Evolutionary conservation across 1,140 invertebrate species (phyloP).

Genomic region (Drosophila pachea): DNA sequence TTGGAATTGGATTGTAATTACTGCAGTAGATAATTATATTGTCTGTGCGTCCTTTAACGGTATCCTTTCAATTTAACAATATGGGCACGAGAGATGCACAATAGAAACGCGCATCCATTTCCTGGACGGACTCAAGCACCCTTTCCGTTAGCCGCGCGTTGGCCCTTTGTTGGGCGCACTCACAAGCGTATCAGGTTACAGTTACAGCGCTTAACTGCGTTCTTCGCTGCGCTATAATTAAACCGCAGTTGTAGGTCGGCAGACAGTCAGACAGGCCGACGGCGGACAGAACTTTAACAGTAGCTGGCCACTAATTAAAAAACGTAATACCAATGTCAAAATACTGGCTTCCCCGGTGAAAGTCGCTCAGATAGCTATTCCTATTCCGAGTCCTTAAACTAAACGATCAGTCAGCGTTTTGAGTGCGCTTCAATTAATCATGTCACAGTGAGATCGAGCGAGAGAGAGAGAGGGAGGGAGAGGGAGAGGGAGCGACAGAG

Average conservation of each 20-base stretch:
- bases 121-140: constrained; percentile 52
- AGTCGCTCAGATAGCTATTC: constrained; percentile 26
- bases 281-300: constrained; percentile 25
- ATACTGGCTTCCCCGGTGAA: constrained; percentile 44
- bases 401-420: constrained; percentile 70
- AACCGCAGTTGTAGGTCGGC: constrained; percentile 52
- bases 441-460: constrained; percentile 7
- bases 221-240: constrained; percentile 43
- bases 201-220: constrained; percentile 51
- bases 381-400: constrained; percentile 22
- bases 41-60: constrained; percentile 62
- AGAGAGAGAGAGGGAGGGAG: background rate
- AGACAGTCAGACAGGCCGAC: background rate
- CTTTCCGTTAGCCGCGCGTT: constrained; percentile 41
- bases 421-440: constrained; percentile 55
- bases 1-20: constrained; percentile 77
- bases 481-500: too few species aligned
- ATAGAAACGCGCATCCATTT: constrained; percentile 31
- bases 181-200: constrained; percentile 73
- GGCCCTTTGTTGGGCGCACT: constrained; percentile 59
- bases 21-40: constrained; percentile 64
- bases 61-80: constrained; percentile 47
- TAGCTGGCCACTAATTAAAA: constrained; percentile 65
- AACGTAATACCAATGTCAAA: constrained; percentile 53
- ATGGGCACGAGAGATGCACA: constrained; percentile 37